phyloP scores from a whole-genome alignment of 2,797 vertebrate genomes.

The Prunella strophiata region DNA sequence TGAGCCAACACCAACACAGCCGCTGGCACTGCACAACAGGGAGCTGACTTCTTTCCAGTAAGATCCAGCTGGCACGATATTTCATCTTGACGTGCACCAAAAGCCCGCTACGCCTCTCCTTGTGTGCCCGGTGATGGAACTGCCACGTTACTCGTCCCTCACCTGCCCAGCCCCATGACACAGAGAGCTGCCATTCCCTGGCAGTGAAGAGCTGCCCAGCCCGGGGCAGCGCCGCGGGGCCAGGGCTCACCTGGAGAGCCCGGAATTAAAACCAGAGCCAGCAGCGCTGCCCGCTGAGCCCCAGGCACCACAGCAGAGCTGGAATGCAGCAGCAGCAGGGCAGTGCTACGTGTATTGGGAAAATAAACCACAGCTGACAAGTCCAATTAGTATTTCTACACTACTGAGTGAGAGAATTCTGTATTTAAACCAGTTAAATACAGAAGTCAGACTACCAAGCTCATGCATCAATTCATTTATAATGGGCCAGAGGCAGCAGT shows the following conservation, averaged over 20 bases:
- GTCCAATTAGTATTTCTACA: background rate
- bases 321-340: background rate
- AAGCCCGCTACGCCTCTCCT: too few relatives aligned
- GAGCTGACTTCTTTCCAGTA: fast-evolving
- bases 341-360: fast-evolving
- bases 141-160: background rate
- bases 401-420: background rate
- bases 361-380: background rate
- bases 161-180: fast-evolving
- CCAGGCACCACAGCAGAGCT: fast-evolving
- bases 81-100: fast-evolving
- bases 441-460: background rate
- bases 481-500: background rate
- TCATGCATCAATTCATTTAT: background rate
- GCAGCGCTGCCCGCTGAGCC: too few relatives aligned
- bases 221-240: background rate
- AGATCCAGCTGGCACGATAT: too few relatives aligned
- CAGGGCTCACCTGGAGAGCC: background rate
- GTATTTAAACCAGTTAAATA: background rate
- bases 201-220: background rate
- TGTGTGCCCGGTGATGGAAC: background rate
- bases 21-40: too few relatives aligned
- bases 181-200: background rate
- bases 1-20: background rate
- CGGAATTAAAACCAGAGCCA: background rate